phyloP scores from a whole-genome alignment of 2,113 vertebrate species.

The Rhea pennata region DNA sequence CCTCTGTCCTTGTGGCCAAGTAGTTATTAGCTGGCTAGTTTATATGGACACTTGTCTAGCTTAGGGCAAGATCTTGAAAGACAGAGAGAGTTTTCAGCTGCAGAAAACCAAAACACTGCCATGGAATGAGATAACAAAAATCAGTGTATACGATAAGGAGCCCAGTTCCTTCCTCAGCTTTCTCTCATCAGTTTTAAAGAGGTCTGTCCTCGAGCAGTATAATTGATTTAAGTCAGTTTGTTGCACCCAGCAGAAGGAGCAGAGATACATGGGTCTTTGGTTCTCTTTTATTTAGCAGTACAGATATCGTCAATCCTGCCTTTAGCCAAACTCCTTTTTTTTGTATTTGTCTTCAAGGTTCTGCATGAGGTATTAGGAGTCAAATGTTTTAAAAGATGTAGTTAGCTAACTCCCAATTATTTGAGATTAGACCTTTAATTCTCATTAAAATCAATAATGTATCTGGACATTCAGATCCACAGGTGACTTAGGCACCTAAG shows the following conservation, averaged over 20 bases:
- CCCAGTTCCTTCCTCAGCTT: neutral
- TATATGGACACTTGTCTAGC: conserved; percentile 15
- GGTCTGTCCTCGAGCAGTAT: neutral
- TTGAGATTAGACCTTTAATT: neutral
- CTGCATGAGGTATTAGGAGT: neutral
- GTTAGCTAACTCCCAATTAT: neutral
- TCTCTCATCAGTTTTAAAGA: neutral
- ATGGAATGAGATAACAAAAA: conserved; percentile 1
- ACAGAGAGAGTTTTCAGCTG: neutral
- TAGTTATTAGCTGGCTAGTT: conserved; percentile 23
- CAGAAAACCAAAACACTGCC: neutral
- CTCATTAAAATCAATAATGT: neutral
- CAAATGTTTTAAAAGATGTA: neutral
- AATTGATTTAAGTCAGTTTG: conserved; percentile 10
- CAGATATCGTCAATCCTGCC: conserved; percentile 17
- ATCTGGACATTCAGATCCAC: neutral
- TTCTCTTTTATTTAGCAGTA: conserved; percentile 22
- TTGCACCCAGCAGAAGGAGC: neutral
- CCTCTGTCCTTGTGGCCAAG: neutral
- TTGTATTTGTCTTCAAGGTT: neutral
- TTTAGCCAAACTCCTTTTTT: neutral
- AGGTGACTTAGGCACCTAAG: neutral
- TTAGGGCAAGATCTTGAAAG: neutral
- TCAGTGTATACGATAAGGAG: neutral
- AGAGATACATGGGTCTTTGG: neutral